Evolutionary conservation across 2,888 invertebrate genomes (phyloP), one percentile per base, ranked within the genome.

Genomic region (Beris chalybata): DNA sequence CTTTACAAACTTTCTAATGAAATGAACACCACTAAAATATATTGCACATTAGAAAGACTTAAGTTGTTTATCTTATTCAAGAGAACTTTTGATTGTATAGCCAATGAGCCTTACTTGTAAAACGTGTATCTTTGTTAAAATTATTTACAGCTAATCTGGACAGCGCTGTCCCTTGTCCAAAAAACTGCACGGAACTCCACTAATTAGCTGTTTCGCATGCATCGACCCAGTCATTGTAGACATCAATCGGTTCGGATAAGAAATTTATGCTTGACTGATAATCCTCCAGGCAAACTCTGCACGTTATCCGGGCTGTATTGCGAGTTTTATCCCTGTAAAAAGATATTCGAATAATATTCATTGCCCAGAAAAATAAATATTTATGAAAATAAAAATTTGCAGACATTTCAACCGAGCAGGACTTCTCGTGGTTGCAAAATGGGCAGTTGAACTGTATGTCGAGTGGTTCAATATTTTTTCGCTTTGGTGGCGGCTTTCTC

Each of bases 161-260:
- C 22, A 22, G 22, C 22, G 22, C 22, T n/a, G 22, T 44, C n/a
- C n/a, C 2, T 12, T 44, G 44, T 44, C n/a, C 44, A 44, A 44
- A 44, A 12, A 29, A 22, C 22, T 22, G 22, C 22, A n/a, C 44
- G 11, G n/a, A 9, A 44, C 44, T 15, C 9, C 5, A 11, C 84
- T 81, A 89, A 81, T 95, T 99, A 65, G 97, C 97, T 74, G 85
- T 88, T 85, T 99, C 98, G 83, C 98, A 99, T 0, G 97, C 98
- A 84, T 99, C 98, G 69, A 99, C 97, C 98, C 98, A 99, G 79
- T 98, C 97, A 82, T 97, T 97, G 79, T 98, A 99, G 13, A 99
- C 98, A 84, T 99, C 99, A 72, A 99, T 90, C 5, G 98, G 92
- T 80, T 99, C 98, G 7, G 97, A 97, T 68, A 99, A 84, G 76